A percentile compares a stretch with the other conserved stretches of the same genome.
phyloP scores from a whole-genome alignment of 2,888 invertebrate species.

The Xanthia icteritia region DNA sequence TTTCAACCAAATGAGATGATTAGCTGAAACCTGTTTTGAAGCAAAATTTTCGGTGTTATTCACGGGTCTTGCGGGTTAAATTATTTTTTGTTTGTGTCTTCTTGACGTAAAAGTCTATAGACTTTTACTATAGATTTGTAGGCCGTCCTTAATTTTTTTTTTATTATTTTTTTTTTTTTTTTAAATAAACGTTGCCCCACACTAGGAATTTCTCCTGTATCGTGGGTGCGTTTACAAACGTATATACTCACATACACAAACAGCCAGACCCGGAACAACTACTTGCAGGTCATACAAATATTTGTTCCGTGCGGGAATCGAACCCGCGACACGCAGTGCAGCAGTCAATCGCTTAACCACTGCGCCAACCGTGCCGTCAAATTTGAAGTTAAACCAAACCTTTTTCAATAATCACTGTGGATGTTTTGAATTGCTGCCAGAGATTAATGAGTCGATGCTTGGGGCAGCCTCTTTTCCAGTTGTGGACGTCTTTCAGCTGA shows the following conservation, averaged over 20 bases:
- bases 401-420: not conserved
- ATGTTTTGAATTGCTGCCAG: not conserved
- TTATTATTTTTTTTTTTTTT: too few species aligned
- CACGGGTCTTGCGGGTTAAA: not conserved
- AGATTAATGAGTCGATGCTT: not conserved
- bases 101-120: not conserved
- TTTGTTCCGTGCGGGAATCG: too few species aligned
- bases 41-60: conserved; percentile 6
- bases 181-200: too few species aligned
- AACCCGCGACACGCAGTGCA: too few species aligned
- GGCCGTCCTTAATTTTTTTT: not conserved
- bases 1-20: conserved; percentile 55
- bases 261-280: too few species aligned
- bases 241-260: too few species aligned
- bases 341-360: too few species aligned
- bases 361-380: too few species aligned
- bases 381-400: not conserved
- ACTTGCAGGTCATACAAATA: too few species aligned
- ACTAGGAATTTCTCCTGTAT: too few species aligned
- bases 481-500: not conserved
- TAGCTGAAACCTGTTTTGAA: conserved; percentile 30
- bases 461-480: not conserved
- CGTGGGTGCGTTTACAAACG: too few species aligned
- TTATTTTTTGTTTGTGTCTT: conserved; percentile 33
- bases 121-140: not conserved